A percentile compares a stretch with the other conserved stretches of the same genome.
Evolutionary conservation across 2,113 vertebrate genomes (phyloP).

Genomic region (Otocyon megalotis): DNA sequence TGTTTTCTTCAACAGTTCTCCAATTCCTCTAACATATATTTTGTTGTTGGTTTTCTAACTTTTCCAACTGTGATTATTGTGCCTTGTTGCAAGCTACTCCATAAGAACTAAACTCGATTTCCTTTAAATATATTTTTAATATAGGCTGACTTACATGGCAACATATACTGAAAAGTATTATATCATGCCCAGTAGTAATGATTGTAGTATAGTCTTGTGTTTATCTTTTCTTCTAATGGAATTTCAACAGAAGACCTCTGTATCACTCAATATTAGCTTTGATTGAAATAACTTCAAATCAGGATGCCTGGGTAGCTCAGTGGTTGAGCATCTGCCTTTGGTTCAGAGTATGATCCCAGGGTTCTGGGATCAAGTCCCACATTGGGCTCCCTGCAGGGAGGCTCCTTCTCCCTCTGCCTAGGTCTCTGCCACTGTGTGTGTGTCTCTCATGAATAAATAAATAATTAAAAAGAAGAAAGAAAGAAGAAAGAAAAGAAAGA

Average conservation of each 20-base stretch:
- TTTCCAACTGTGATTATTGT: background rate
- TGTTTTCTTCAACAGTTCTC: background rate
- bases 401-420: no score
- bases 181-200: background rate
- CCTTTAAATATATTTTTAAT: background rate
- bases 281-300: background rate
- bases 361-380: no score
- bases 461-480: fast-evolving
- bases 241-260: background rate
- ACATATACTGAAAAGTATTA: background rate
- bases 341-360: no score
- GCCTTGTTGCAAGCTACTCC: background rate
- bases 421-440: no score
- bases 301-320: no score
- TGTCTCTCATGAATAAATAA: no score
- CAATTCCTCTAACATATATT: background rate
- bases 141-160: background rate
- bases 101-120: background rate
- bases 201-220: background rate
- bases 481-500: no score
- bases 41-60: background rate
- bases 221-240: background rate
- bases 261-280: background rate
- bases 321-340: no score
- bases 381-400: no score